Percentiles rank a stretch among this genome's conserved stretches.
Conservation (phyloP, 2,113 vertebrate genomes). For the Junco hyemalis region DNA sequence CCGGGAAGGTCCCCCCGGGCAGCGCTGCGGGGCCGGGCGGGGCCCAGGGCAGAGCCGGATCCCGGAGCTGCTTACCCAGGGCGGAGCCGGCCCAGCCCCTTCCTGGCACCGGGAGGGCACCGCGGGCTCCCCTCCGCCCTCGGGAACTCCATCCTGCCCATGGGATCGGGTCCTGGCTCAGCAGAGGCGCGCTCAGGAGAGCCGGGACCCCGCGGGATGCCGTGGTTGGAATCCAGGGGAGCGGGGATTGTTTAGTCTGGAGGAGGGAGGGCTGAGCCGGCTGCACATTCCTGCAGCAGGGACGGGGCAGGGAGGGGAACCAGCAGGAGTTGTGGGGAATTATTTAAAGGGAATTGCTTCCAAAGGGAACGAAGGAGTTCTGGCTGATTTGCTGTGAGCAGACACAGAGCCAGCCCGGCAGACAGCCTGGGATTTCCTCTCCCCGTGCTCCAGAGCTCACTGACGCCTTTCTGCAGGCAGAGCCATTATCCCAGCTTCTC, state of each 20-base stretch:
- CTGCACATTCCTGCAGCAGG: not conserved
- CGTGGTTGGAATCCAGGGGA: not conserved
- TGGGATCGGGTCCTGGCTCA: fast-evolving
- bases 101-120: fast-evolving
- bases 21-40: not conserved
- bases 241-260: constrained; percentile 27
- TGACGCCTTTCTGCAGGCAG: not conserved
- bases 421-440: not conserved
- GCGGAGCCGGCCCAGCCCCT: not conserved
- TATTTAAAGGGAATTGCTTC: not conserved
- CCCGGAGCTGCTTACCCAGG: not conserved
- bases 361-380: not conserved
- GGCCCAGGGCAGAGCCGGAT: not conserved
- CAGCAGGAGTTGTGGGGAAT: fast-evolving
- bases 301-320: not conserved
- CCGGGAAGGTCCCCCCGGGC: not conserved
- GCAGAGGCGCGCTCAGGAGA: fast-evolving
- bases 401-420: not conserved
- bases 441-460: not conserved
- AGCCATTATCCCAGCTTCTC: not conserved
- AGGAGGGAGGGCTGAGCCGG: not conserved
- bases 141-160: fast-evolving
- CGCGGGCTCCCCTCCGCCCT: fast-evolving
- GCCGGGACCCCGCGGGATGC: fast-evolving
- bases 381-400: not conserved